Conservation (phyloP, 2,888 invertebrate species). For the Nephrocerus scutellatus region DNA sequence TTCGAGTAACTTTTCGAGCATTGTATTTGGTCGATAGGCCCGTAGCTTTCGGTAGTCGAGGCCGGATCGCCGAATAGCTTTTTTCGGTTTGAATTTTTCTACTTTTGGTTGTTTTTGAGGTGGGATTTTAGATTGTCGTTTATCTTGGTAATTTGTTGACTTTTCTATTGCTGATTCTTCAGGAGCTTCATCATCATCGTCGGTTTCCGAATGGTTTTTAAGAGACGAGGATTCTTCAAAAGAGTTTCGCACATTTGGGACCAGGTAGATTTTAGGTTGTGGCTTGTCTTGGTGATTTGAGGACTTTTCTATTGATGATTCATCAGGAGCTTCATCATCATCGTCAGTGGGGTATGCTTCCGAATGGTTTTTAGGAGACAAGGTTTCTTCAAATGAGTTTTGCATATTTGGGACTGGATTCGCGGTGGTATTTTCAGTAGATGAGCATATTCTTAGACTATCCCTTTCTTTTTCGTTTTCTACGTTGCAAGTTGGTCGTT, state of each 20-base stretch:
- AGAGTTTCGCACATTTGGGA: conserved; percentile 7
- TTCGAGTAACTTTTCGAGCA: conserved; percentile 65
- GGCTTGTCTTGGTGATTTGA: background rate
- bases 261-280: background rate
- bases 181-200: conserved; percentile 30
- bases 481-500: too few relatives aligned
- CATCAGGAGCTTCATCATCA: conserved; percentile 1
- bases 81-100: too few relatives aligned
- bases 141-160: conserved; percentile 13
- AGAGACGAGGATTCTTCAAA: conserved; percentile 12
- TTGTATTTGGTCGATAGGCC: conserved; percentile 44
- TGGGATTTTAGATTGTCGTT: conserved; percentile 11
- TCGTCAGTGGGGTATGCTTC: too few relatives aligned
- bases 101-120: background rate
- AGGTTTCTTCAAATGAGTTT: too few relatives aligned
- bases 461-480: too few relatives aligned
- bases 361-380: too few relatives aligned
- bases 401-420: too few relatives aligned
- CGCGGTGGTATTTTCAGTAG: too few relatives aligned
- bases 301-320: background rate
- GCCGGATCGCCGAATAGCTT: conserved; percentile 25
- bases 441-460: too few relatives aligned
- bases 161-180: conserved; percentile 29
- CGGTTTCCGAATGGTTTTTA: too few relatives aligned
- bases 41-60: conserved; percentile 37